These are phyloP conservation scores for Miltochrista miniata DNA, from an alignment of 2,888 invertebrate genomes.

Conservation along the genomic window DNA sequence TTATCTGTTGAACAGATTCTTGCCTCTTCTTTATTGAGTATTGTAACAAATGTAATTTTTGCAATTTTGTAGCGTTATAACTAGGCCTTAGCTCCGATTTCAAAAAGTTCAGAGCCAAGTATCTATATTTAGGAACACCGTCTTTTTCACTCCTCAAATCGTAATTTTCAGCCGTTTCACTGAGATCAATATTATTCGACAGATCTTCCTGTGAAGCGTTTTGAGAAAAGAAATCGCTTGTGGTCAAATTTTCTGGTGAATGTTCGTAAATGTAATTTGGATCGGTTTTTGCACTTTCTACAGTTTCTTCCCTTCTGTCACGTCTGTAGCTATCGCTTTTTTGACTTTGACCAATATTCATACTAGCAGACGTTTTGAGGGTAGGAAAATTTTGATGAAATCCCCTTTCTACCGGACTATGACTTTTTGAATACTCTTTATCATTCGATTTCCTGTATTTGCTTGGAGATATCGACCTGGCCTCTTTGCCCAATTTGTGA, in stretches of 20 bases:
- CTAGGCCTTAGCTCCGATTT: constrained; percentile 87
- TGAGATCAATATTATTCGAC: constrained; percentile 69
- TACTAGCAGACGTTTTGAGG: constrained; percentile 59
- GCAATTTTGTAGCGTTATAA: constrained; percentile 88
- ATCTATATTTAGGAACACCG: constrained; percentile 69
- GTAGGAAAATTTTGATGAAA: constrained; percentile 69
- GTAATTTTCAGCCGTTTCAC: constrained; percentile 77
- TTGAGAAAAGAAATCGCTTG: constrained; percentile 58
- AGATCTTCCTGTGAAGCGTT: constrained; percentile 61
- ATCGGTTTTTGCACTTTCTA: constrained; percentile 46
- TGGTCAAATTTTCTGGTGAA: constrained; percentile 65
- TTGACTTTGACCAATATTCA: constrained; percentile 57
- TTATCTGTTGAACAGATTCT: constrained; percentile 84
- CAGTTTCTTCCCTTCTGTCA: constrained; percentile 41
- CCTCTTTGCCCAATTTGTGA: constrained; percentile 58
- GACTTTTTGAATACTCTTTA: constrained; percentile 76
- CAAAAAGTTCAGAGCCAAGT: constrained; percentile 77
- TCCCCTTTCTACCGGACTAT: constrained; percentile 72
- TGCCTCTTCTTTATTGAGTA: constrained; percentile 88
- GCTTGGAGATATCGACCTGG: constrained; percentile 71
- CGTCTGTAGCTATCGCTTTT: constrained; percentile 39
- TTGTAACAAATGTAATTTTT: constrained; percentile 87
- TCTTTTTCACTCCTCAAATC: constrained; percentile 68
- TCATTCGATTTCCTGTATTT: constrained; percentile 58
- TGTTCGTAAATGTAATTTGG: constrained; percentile 72